Evolutionary conservation across 2,113 vertebrate genomes (phyloP), one percentile per base, ranked within the genome.

Genomic region (Pionites leucogaster): DNA sequence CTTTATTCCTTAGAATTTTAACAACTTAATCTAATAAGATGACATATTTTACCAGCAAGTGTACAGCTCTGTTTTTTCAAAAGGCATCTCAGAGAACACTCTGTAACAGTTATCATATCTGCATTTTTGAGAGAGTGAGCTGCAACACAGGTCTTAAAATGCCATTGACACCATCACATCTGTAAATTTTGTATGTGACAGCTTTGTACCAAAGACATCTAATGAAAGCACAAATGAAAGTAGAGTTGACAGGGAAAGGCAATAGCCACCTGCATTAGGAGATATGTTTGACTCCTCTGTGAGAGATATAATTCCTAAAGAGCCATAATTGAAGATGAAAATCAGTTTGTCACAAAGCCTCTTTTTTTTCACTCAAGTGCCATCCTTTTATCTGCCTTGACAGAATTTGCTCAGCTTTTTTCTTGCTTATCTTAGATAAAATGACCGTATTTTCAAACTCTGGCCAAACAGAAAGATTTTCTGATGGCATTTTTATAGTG

Each of bases 111-210:
- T 94, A 85, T 60, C 24, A 3, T 62, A 90, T 81, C 91, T 95
- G 70, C 11, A 24, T 96, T 97, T 97, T 94, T 94, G 81, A 91
- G 93, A 90, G 71, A 86, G 28, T 53, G 55, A 86, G 44, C 59
- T 88, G 69, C 44, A 97, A 77, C 53, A 94, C 76, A 93, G 60
- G 77, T 50, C 78, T 95, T 70, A 92, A 94, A 93, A 93, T 13
- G 6, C 44, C 71, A 82, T 79, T 92, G 90, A 86, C 20, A 64
- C 62, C 29, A 69, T 42, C 50, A 31, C 23, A 53, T 92, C 96
- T 93, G 53, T 64, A 57, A 96, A 95, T 82, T 52, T 50, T 64
- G 28, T 69, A 37, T 68, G 55, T 74, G 28, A 12, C 67, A 74
- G 44, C 37, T 95, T 80, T 93, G 6, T 42, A 46, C 83, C 44